A percentile compares a stretch with the other conserved stretches of the same genome.
These are phyloP conservation scores for Electrona antarctica DNA, from an alignment of 2,113 vertebrate species.

Conservation along the genomic window DNA sequence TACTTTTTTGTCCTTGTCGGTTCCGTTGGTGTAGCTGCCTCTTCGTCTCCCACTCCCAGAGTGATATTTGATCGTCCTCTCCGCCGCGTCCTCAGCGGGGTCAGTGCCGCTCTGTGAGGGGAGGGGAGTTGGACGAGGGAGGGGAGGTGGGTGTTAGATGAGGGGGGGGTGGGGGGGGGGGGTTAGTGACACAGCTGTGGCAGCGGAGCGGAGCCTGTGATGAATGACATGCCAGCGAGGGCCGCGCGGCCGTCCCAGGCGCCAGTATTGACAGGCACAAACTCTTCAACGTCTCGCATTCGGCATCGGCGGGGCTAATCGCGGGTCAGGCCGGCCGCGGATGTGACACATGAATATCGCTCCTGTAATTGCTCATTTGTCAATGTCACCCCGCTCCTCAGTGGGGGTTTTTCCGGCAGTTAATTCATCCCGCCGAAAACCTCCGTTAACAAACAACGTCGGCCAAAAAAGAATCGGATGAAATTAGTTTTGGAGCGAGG, in stretches of 20 bases:
- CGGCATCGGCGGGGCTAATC: conserved; percentile 70
- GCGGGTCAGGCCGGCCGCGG: conserved; percentile 58
- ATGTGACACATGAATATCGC: conserved; percentile 69
- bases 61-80: conserved; percentile 65
- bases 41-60: conserved; percentile 51
- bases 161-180: background rate
- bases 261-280: conserved; percentile 64
- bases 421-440: conserved; percentile 46
- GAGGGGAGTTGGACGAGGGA: background rate
- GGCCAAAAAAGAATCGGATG: background rate
- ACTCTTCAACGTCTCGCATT: conserved; percentile 52
- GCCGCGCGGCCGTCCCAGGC: conserved; percentile 49
- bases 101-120: conserved; percentile 53
- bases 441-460: conserved; percentile 26
- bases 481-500: conserved; percentile 8
- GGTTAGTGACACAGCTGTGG: conserved; percentile 73
- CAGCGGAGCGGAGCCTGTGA: conserved; percentile 71
- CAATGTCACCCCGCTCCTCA: conserved; percentile 66
- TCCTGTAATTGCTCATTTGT: conserved; percentile 77
- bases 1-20: conserved; percentile 18
- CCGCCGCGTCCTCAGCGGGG: conserved; percentile 63
- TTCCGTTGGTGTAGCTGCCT: conserved; percentile 45
- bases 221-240: conserved; percentile 73
- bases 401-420: conserved; percentile 33
- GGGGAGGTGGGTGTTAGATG: background rate